Base-by-base conservation (phyloP, 2,113 vertebrate genomes). In the Gallinago media region DNA sequence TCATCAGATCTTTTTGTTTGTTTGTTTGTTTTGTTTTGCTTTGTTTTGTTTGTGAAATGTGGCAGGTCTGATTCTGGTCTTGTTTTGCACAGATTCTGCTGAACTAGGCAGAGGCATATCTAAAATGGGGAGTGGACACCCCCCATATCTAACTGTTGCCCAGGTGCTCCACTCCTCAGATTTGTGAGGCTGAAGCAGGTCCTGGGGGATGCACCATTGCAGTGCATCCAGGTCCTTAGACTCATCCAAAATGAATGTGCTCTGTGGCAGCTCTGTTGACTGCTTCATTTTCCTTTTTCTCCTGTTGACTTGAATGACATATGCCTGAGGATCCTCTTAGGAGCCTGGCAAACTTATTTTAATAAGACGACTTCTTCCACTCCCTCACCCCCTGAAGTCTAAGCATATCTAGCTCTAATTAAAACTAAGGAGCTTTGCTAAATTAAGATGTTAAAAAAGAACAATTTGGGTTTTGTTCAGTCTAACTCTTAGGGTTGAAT, bases 351-450 rank as follows among this genome's bases (percentile, higher is more conserved):
- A 83, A 88, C 10, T 70, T 67, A 31, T 79, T 77, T 85, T 67
- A 73, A 21, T 46, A 58, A 71, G 9, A 55, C 12, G 54, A 25
- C 4, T 6, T 2, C 34, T 36, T 8, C 9, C 2, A 4, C 12
- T 8, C 12, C 1, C 1, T 8, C 6, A 31, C 5, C 7, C 9
- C 23, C 17, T 1, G 3, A 82, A 94, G 22, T 71, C 23, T 73
- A 82, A 67, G 42, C 17, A 63, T 66, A 56, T 76, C 12, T 54
- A 83, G 15, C 17, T 63, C 42, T 93, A 79, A 95, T 74, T 93
- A 89, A 91, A 97, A 91, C 38, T 61, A 87, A 95, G 42, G 27
- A 86, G 40, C 22, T 94, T 94, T 94, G 40, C 20, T 94, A 90
- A 97, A 92, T 85, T 40, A 94, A 86, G 68, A 54, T 61, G 32